phyloP scores from a whole-genome alignment of 92 coral and sea anemone genomes.

The Zoanthus sansibaricus region DNA sequence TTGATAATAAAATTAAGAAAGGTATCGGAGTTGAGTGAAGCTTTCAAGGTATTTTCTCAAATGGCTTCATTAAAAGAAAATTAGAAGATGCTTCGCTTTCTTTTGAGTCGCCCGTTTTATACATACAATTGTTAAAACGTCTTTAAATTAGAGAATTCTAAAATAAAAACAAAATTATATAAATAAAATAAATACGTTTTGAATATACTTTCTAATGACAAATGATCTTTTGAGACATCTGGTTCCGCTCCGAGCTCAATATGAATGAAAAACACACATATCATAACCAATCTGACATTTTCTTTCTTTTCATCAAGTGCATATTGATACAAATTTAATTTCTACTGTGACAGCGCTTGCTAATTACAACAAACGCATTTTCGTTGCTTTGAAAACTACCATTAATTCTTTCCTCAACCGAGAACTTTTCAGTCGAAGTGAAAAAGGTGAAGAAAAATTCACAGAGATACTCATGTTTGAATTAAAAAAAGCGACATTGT shows the following conservation, averaged over 20 bases:
- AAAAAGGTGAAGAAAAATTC: neutral
- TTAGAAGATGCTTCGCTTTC: neutral
- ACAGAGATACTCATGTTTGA: neutral
- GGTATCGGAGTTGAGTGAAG: neutral
- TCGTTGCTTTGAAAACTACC: slow-evolving; percentile 13
- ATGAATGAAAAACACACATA: slow-evolving; percentile 42
- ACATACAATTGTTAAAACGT: slow-evolving; percentile 33
- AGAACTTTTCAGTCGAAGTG: neutral
- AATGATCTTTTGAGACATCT: slow-evolving; percentile 22
- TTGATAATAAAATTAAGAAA: neutral
- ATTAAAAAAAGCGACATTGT: neutral
- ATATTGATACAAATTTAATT: slow-evolving; percentile 42
- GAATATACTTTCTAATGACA: slow-evolving; percentile 31
- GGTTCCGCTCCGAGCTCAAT: slow-evolving; percentile 27
- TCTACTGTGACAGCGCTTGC: slow-evolving; percentile 44
- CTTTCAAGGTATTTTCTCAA: neutral
- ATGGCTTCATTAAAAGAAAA: slow-evolving; percentile 35
- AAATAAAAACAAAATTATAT: slow-evolving; percentile 15
- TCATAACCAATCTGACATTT: slow-evolving; percentile 17
- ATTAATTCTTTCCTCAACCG: slow-evolving; percentile 1
- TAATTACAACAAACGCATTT: slow-evolving; percentile 42
- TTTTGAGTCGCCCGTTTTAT: neutral
- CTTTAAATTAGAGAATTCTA: slow-evolving; percentile 36
- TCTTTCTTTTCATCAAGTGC: slow-evolving; percentile 33
- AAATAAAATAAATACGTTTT: slow-evolving; percentile 17